phyloP scores from a whole-genome alignment of 2,113 vertebrate genomes.

The Turdus rufiventris region DNA sequence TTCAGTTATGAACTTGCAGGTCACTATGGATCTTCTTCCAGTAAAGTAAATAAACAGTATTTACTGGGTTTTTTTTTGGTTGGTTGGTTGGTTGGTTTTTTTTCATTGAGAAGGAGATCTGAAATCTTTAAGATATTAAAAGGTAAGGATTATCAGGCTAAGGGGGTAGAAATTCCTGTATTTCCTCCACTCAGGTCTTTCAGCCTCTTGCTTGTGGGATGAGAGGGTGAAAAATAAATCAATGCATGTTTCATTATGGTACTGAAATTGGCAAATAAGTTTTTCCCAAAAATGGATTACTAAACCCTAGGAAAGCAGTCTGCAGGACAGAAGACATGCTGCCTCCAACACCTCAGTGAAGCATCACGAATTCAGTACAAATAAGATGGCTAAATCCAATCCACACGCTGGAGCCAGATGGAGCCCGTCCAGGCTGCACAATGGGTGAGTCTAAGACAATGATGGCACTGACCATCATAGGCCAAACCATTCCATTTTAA shows the following conservation, averaged over 20 bases:
- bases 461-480: not conserved
- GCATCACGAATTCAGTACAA: not conserved
- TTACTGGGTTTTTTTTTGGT: not conserved
- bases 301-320: not conserved
- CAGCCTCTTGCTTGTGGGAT: not conserved
- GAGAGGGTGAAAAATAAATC: not conserved
- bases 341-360: not conserved
- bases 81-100: too few relatives aligned
- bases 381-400: not conserved
- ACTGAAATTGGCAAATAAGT: not conserved
- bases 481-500: fast-evolving
- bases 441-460: not conserved
- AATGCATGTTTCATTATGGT: not conserved
- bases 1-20: not conserved
- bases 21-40: not conserved
- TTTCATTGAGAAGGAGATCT: not conserved
- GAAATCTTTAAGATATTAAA: not conserved
- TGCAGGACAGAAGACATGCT: not conserved
- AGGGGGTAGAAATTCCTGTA: not conserved
- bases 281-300: not conserved
- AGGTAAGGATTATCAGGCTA: not conserved
- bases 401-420: not conserved
- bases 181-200: not conserved
- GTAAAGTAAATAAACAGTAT: not conserved
- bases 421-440: not conserved